Evolutionary conservation across 1,140 invertebrate genomes (phyloP).

Genomic region (Mesaphorura yosii): DNA sequence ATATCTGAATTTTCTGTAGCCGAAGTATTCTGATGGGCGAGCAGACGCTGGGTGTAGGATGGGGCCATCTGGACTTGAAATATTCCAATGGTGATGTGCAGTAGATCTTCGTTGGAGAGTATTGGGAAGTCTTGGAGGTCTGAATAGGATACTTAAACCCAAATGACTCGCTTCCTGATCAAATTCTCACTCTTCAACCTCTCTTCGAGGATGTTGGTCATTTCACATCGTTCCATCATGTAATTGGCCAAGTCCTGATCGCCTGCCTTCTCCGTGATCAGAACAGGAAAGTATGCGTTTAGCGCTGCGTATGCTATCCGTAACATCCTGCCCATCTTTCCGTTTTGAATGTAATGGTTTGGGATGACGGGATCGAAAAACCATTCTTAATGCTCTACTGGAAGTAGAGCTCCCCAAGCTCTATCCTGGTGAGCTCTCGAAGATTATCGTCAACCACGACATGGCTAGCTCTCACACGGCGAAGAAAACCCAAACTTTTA

Average conservation of each 20-base stretch:
- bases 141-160: too few relatives aligned
- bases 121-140: constrained; percentile 19
- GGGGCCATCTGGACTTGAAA: constrained; percentile 12
- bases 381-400: too few relatives aligned
- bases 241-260: background rate
- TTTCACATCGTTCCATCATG: background rate
- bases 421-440: too few relatives aligned
- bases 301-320: constrained; percentile 12
- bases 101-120: constrained; percentile 7
- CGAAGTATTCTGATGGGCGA: too few relatives aligned
- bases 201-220: background rate
- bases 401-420: too few relatives aligned
- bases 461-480: too few relatives aligned
- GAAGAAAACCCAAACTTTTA: too few relatives aligned
- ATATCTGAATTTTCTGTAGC: too few relatives aligned
- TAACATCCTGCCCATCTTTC: background rate
- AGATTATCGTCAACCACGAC: too few relatives aligned
- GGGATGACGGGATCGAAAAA: constrained; percentile 11
- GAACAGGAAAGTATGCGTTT: constrained; percentile 4
- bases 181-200: background rate
- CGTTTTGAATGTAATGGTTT: constrained; percentile 1
- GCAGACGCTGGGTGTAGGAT: too few relatives aligned
- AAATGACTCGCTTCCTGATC: background rate
- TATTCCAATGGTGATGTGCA: constrained; percentile 9
- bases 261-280: background rate